These are phyloP conservation scores for Cyrtodaria siliqua DNA, from an alignment of 2,888 invertebrate genomes.

Conservation along the genomic window DNA sequence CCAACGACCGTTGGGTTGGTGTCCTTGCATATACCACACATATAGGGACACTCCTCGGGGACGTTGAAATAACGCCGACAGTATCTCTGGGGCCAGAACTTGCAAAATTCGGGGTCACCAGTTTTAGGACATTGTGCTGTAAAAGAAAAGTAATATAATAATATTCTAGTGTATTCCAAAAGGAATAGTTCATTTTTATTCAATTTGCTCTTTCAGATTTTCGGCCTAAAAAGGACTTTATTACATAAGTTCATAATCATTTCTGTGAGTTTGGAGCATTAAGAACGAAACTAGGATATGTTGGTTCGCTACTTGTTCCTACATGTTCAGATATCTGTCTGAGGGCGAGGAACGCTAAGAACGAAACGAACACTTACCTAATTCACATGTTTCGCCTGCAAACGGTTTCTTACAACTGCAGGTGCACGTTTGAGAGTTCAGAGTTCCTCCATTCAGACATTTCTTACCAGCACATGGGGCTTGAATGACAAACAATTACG, in stretches of 20 bases:
- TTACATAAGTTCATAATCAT: too few relatives aligned
- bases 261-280: too few relatives aligned
- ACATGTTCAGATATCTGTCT: too few relatives aligned
- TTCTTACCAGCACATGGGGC: constrained; percentile 73
- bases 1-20: background rate
- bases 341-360: too few relatives aligned
- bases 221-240: too few relatives aligned
- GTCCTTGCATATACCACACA: constrained; percentile 70
- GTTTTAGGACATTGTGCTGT: constrained; percentile 69
- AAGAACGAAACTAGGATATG: too few relatives aligned
- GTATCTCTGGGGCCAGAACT: constrained; percentile 60
- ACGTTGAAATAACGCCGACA: constrained; percentile 72
- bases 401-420: constrained; percentile 71
- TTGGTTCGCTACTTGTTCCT: too few relatives aligned
- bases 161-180: too few relatives aligned
- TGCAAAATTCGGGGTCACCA: constrained; percentile 66
- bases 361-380: too few relatives aligned
- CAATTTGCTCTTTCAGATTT: too few relatives aligned
- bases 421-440: constrained; percentile 68
- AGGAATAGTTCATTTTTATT: too few relatives aligned
- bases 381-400: constrained; percentile 69
- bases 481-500: constrained; percentile 33
- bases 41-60: constrained; percentile 73
- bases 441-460: constrained; percentile 73
- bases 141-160: constrained; percentile 22